Conservation (phyloP, 2,113 vertebrate genomes). For the Lates calcarifer region DNA sequence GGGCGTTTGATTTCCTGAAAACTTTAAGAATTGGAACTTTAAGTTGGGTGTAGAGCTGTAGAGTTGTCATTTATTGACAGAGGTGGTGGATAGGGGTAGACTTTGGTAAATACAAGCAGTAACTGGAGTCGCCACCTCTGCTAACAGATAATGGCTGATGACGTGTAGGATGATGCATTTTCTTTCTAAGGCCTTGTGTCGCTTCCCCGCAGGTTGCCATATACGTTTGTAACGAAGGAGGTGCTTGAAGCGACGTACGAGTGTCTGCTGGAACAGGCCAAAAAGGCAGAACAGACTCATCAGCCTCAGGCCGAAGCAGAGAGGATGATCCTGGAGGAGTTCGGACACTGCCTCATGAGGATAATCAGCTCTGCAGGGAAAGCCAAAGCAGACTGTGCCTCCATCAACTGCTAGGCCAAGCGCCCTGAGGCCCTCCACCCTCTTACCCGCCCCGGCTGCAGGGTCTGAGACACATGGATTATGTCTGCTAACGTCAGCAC, state of each 20-base stretch:
- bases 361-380: slow-evolving; percentile 97
- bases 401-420: slow-evolving; percentile 91
- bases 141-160: background rate
- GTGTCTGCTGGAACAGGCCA: slow-evolving; percentile 95
- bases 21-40: no score
- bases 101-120: no score
- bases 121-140: background rate
- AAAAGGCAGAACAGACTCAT: slow-evolving; percentile 90
- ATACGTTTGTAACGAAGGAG: slow-evolving; percentile 97
- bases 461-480: background rate
- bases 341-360: slow-evolving; percentile 97
- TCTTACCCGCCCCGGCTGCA: background rate
- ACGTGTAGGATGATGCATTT: background rate
- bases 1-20: no score
- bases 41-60: no score
- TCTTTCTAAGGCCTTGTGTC: background rate
- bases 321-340: slow-evolving; percentile 96
- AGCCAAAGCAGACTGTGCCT: slow-evolving; percentile 93
- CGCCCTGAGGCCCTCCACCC: slow-evolving; percentile 24
- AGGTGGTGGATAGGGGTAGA: no score
- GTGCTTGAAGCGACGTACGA: slow-evolving; percentile 96
- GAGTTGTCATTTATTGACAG: no score
- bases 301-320: slow-evolving; percentile 92
- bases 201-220: slow-evolving; percentile 89
- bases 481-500: no score